Evolutionary conservation across 2,113 vertebrate genomes (phyloP).

Genomic region (Rynchops niger): DNA sequence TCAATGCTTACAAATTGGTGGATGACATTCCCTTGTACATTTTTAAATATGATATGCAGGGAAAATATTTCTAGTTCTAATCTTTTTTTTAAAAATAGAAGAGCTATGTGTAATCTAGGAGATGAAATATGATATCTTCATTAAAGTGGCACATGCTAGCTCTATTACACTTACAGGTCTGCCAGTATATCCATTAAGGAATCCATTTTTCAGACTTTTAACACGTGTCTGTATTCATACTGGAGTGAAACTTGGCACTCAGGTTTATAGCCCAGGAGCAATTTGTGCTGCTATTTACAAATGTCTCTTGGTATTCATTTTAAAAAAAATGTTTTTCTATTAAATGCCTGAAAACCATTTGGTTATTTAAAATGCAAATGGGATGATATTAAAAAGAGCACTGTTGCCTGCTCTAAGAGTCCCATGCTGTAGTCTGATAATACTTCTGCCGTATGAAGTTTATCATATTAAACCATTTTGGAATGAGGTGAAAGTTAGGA

Average conservation of each 20-base stretch:
- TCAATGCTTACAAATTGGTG: slow-evolving; percentile 49
- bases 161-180: slow-evolving; percentile 51
- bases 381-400: not conserved
- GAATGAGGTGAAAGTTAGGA: not conserved
- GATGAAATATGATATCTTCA: slow-evolving; percentile 58
- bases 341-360: slow-evolving; percentile 66
- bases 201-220: slow-evolving; percentile 63
- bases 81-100: slow-evolving; percentile 47
- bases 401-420: not conserved
- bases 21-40: slow-evolving; percentile 32
- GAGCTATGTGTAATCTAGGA: slow-evolving; percentile 47
- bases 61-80: slow-evolving; percentile 50
- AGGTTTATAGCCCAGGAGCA: slow-evolving; percentile 67
- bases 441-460: not conserved
- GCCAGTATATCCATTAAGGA: slow-evolving; percentile 74
- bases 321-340: slow-evolving; percentile 67
- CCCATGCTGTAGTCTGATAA: not conserved
- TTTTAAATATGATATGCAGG: slow-evolving; percentile 56
- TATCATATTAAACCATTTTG: not conserved
- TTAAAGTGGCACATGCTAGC: slow-evolving; percentile 62
- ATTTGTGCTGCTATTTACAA: slow-evolving; percentile 74
- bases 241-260: slow-evolving; percentile 67
- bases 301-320: slow-evolving; percentile 73
- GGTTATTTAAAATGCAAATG: slow-evolving; percentile 69
- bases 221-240: slow-evolving; percentile 70